These are phyloP conservation scores for Brachyhypopomus gauderio DNA, from an alignment of 2,113 vertebrate species.

Conservation along the genomic window DNA sequence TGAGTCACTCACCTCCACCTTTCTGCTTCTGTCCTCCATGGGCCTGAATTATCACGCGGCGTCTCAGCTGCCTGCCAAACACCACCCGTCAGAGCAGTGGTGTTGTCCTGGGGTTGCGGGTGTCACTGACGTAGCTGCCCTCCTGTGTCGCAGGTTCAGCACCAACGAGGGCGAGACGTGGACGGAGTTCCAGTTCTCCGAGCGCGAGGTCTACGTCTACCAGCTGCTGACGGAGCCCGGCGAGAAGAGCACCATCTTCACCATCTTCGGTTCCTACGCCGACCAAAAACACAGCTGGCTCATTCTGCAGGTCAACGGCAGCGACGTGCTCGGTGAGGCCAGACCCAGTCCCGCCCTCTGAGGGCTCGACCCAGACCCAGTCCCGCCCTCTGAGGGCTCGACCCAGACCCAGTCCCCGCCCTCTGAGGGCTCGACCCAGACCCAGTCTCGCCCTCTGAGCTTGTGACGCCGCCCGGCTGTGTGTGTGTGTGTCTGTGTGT, in stretches of 20 bases:
- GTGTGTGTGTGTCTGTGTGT: constrained; percentile 13
- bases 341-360: not conserved
- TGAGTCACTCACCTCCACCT: constrained; percentile 67
- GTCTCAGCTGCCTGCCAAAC: not conserved
- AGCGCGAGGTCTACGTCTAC: constrained; percentile 87
- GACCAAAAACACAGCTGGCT: constrained; percentile 95
- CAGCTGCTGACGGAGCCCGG: constrained; percentile 94
- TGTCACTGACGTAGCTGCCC: not conserved
- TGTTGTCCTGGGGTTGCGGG: not conserved
- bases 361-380: no score
- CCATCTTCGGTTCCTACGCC: constrained; percentile 94
- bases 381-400: not conserved
- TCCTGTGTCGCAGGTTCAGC: constrained; percentile 79
- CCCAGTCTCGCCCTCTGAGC: not conserved
- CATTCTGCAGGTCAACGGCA: constrained; percentile 95
- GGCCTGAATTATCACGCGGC: not conserved
- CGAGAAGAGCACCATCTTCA: constrained; percentile 96
- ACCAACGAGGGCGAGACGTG: constrained; percentile 97
- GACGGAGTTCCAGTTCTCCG: constrained; percentile 86
- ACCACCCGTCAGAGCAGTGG: no score
- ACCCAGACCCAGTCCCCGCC: not conserved
- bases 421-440: no score
- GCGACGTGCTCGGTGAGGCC: constrained; percentile 84
- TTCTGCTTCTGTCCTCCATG: not conserved
- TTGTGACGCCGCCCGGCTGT: not conserved